These are phyloP conservation scores for Stigmatopora nigra DNA, from an alignment of 2,113 vertebrate species.

Conservation along the genomic window DNA sequence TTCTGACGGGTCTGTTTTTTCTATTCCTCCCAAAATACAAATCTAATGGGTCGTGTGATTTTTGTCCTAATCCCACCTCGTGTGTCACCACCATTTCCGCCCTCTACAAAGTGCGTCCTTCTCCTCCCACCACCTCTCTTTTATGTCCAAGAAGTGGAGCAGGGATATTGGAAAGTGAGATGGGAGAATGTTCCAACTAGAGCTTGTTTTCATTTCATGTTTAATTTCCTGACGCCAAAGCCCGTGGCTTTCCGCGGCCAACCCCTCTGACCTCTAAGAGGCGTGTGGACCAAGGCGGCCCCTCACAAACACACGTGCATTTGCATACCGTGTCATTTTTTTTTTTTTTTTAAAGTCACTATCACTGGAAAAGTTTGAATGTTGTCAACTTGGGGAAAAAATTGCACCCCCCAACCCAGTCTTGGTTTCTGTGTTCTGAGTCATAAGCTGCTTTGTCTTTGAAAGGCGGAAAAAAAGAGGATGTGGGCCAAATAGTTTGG, in stretches of 20 bases:
- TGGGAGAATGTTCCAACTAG: slow-evolving; percentile 84
- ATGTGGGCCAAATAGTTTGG: slow-evolving; percentile 62
- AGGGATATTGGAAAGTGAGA: slow-evolving; percentile 86
- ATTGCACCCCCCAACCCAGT: slow-evolving; percentile 15
- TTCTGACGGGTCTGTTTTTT: neutral
- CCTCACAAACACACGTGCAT: slow-evolving; percentile 28
- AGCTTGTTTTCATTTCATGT: slow-evolving; percentile 98
- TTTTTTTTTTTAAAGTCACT: slow-evolving; percentile 14
- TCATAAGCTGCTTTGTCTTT: slow-evolving; percentile 48
- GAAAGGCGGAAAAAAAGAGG: slow-evolving; percentile 45
- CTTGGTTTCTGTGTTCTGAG: slow-evolving; percentile 35
- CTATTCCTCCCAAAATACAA: slow-evolving; percentile 1
- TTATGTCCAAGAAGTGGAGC: slow-evolving; percentile 69
- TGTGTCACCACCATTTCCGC: slow-evolving; percentile 9
- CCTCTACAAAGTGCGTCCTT: slow-evolving; percentile 30
- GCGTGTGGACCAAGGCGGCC: slow-evolving; percentile 53
- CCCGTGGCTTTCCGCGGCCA: slow-evolving; percentile 82
- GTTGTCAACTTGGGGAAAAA: slow-evolving; percentile 9
- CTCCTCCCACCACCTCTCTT: slow-evolving; percentile 56
- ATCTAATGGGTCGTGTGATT: slow-evolving; percentile 25
- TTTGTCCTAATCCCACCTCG: slow-evolving; percentile 17
- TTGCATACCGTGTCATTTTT: slow-evolving; percentile 28
- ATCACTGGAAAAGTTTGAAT: slow-evolving; percentile 25
- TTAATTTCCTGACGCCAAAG: slow-evolving; percentile 99
- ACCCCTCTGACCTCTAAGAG: slow-evolving; percentile 68